These are phyloP conservation scores for Ispidina lecontei DNA, from an alignment of 2,797 vertebrate genomes.

Conservation along the genomic window DNA sequence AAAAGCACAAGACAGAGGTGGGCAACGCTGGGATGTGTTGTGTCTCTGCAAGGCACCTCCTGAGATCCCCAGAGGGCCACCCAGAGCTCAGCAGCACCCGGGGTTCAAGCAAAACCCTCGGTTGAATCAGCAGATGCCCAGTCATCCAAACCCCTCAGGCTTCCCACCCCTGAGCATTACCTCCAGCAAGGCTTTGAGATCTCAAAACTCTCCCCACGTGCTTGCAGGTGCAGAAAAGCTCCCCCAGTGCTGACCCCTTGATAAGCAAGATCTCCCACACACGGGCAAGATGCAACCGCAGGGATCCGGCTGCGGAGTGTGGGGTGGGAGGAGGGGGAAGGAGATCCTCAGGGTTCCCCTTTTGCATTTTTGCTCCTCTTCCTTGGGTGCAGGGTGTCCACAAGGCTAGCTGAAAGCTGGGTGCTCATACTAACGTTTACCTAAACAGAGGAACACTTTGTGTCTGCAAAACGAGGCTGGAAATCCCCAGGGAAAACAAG, in stretches of 20 bases:
- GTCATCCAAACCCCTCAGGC: neutral
- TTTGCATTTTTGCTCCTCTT: neutral
- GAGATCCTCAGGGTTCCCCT: fast-evolving
- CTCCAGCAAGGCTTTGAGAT: neutral
- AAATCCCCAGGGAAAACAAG: conserved; percentile 3
- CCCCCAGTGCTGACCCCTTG: neutral
- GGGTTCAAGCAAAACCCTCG: fast-evolving
- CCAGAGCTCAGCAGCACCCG: neutral
- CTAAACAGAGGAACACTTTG: neutral
- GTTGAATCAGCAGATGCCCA: fast-evolving
- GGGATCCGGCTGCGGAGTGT: neutral
- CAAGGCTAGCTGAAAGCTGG: neutral
- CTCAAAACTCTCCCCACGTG: fast-evolving
- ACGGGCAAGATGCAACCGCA: fast-evolving
- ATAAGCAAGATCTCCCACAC: fast-evolving
- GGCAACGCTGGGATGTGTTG: fast-evolving
- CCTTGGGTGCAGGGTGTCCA: neutral
- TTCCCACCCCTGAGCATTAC: neutral
- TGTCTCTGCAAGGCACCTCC: neutral
- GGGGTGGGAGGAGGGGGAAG: neutral
- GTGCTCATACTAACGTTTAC: fast-evolving
- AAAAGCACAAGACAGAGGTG: neutral
- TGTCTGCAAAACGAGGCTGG: neutral
- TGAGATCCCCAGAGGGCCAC: neutral
- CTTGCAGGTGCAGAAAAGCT: neutral